Evolutionary conservation across 2,888 invertebrate species (phyloP).

Genomic region (Antitype chi): DNA sequence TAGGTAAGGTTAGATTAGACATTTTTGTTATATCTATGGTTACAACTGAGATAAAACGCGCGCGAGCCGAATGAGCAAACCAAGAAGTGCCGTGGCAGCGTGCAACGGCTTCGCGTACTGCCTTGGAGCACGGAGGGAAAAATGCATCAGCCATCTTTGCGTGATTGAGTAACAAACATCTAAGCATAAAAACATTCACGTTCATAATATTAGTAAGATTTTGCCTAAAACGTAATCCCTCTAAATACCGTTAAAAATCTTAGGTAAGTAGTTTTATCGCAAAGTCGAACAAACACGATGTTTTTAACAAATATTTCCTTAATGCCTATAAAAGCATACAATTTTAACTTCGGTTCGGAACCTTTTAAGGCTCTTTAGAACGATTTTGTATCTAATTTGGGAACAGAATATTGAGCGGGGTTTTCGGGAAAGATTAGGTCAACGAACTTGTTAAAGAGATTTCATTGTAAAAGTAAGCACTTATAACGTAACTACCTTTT

Average conservation of each 20-base stretch:
- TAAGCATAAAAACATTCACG: no score
- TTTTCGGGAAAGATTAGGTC: neutral
- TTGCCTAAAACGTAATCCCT: neutral
- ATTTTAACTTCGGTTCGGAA: constrained; percentile 12
- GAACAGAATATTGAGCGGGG: neutral
- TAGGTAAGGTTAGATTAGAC: no score
- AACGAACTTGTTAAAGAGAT: neutral
- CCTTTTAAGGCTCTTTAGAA: neutral
- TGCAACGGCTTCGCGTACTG: no score
- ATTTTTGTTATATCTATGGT: no score
- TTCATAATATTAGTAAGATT: neutral
- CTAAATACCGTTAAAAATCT: neutral
- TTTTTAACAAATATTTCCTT: neutral
- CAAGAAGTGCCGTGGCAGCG: no score
- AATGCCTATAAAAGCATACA: constrained; percentile 1
- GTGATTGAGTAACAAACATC: no score
- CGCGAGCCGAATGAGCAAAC: no score
- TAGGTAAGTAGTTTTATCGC: neutral
- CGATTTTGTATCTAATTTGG: constrained; percentile 26
- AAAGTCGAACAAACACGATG: neutral
- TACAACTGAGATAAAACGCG: no score
- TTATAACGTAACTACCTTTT: no score
- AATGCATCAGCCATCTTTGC: no score
- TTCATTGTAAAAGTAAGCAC: neutral
- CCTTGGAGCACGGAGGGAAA: no score